These are phyloP conservation scores for Pyrocephalus nanus DNA, from an alignment of 2,797 vertebrate species.

Conservation along the genomic window DNA sequence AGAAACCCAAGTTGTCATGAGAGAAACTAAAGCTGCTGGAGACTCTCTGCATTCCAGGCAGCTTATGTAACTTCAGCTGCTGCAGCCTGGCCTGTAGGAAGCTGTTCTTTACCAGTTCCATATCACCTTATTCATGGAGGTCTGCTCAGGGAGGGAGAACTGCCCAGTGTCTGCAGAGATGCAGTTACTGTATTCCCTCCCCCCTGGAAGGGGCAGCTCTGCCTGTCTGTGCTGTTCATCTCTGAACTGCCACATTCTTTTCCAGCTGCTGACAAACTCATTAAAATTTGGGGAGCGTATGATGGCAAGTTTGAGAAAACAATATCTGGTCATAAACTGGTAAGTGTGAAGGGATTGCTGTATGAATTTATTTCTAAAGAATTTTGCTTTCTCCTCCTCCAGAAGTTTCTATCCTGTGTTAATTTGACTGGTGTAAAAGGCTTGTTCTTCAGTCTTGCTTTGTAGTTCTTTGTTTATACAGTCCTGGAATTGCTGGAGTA, in stretches of 20 bases:
- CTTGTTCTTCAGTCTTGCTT: not conserved
- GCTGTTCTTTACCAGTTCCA: not conserved
- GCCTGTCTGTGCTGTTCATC: not conserved
- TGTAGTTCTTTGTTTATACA: not conserved
- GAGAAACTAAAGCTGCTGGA: slow-evolving; percentile 12
- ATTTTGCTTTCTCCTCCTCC: not conserved
- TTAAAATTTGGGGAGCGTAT: slow-evolving; percentile 98
- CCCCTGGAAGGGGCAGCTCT: not conserved
- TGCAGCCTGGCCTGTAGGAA: not conserved
- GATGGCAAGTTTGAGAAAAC: slow-evolving; percentile 99
- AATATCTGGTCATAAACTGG: slow-evolving; percentile 97
- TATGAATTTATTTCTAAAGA: not conserved
- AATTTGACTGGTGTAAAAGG: not conserved
- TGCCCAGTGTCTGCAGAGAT: not conserved
- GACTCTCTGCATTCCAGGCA: slow-evolving; percentile 55
- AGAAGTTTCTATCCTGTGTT: not conserved
- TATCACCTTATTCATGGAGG: not conserved
- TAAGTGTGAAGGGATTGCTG: slow-evolving; percentile 73
- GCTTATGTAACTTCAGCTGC: slow-evolving; percentile 55
- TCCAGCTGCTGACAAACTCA: slow-evolving; percentile 96
- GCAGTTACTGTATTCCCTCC: not conserved
- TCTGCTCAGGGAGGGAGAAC: not conserved
- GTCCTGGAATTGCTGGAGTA: not conserved
- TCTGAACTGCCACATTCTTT: slow-evolving; percentile 4
- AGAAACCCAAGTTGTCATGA: slow-evolving; percentile 19